Evolutionary conservation across 2,113 vertebrate species (phyloP), one percentile per base, ranked within the genome.

Genomic region (Thunnus thynnus): DNA sequence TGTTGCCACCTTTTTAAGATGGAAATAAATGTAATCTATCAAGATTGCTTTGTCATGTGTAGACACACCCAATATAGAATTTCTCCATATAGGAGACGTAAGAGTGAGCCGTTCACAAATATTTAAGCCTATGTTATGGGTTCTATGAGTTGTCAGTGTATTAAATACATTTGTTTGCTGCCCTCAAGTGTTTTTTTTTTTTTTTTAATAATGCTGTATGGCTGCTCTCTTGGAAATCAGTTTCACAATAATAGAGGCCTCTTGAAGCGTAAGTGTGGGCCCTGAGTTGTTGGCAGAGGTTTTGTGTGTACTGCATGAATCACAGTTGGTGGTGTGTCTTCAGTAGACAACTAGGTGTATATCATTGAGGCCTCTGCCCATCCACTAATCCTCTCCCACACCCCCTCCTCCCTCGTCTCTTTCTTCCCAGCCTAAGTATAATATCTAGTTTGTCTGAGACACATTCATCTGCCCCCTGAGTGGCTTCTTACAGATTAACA

Each of bases 401-500:
- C 87, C 83, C 76, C 82, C 81, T 13, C 83, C 88, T 84, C 67
- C 74, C 60, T 88, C 32, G 25, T 58, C 62, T 89, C 78, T 83
- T 90, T 89, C 82, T 86, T 84, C 80, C 71, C 55, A 81, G 80
- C 52, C 65, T 64, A 52, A 73, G 71, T 90, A 73, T 90, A 94
- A 95, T 93, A 92, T 93, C 75, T 86, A 90, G 88, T 86, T 88
- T 79, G 78, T 92, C 91, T 83, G 91, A 92, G 91, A 94, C 89
- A 93, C 94, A 93, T 94, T 94, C 87, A 93, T 94, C 92, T 92
- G 85, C 77, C 84, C 83, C 82, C 67, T 52, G 73, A 88, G 84
- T 76, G 84, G 75, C 84, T 91, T 90, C 82, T 90, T 92, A 92
- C 93, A 94, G 82, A 93, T 94, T 93, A 92, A 93, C 91, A 58